Evolutionary conservation across 2,113 vertebrate species (phyloP).

Genomic region (Colius striatus): DNA sequence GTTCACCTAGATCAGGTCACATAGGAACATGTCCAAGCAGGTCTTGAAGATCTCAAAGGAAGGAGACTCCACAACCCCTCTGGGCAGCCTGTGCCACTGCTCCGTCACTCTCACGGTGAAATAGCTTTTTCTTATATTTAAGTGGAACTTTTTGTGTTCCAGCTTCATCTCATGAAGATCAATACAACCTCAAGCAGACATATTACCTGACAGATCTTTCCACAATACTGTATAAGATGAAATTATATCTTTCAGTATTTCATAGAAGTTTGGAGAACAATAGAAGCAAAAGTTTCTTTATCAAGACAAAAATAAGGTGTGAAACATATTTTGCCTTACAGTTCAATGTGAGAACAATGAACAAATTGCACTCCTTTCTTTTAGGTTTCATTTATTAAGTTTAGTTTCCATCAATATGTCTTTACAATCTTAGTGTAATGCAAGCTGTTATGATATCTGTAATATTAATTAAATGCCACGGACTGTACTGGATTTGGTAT

Average conservation of each 20-base stretch:
- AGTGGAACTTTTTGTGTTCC: too few relatives aligned
- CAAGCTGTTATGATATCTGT: background rate
- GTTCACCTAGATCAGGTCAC: too few relatives aligned
- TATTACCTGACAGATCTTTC: background rate
- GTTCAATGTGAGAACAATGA: background rate
- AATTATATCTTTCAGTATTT: background rate
- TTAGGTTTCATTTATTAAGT: background rate
- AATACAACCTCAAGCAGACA: background rate
- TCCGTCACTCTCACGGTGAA: too few relatives aligned
- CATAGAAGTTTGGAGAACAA: background rate
- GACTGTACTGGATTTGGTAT: background rate
- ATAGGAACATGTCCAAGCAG: too few relatives aligned
- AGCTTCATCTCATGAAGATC: too few relatives aligned
- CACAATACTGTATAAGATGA: background rate
- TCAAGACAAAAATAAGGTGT: background rate
- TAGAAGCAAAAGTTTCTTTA: background rate
- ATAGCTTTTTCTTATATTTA: too few relatives aligned
- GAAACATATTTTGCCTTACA: background rate
- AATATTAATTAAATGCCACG: conserved; percentile 35
- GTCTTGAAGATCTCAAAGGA: too few relatives aligned
- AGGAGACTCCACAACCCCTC: too few relatives aligned
- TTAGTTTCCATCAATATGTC: background rate
- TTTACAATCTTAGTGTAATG: background rate
- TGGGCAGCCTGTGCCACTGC: too few relatives aligned
- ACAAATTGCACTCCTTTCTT: background rate